These are phyloP conservation scores for Sorex fumeus DNA, from an alignment of 2,113 vertebrate genomes.

Conservation along the genomic window DNA sequence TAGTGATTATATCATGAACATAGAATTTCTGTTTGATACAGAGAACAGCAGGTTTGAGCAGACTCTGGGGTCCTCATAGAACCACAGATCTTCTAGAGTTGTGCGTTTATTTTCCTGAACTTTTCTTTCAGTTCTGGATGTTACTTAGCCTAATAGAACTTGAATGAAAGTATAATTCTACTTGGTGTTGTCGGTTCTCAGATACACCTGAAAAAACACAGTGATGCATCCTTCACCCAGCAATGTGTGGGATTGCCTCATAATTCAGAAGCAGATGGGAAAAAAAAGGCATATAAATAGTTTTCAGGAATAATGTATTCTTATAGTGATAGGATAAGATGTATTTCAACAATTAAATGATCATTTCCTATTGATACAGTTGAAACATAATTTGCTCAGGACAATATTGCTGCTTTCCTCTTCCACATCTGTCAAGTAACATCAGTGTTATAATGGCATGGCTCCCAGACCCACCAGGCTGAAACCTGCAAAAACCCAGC, in stretches of 20 bases:
- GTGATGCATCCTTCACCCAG: not conserved
- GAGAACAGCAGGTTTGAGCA: not conserved
- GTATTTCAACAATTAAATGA: conserved; percentile 27
- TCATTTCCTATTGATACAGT: conserved; percentile 40
- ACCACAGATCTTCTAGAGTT: not conserved
- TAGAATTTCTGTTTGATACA: not conserved
- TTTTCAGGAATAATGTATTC: conserved; percentile 5
- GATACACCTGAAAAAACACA: not conserved
- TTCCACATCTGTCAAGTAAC: conserved; percentile 31
- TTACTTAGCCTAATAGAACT: not conserved
- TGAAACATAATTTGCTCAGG: conserved; percentile 47
- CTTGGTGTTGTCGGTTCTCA: not conserved
- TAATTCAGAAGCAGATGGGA: not conserved
- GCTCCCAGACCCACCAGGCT: accelerated
- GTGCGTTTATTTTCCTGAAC: not conserved
- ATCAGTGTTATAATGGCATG: not conserved
- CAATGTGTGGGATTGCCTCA: not conserved
- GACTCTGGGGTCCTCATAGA: not conserved
- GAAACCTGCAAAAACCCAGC: not conserved
- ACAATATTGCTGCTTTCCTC: not conserved
- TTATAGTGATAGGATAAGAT: conserved; percentile 10
- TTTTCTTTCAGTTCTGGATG: not conserved
- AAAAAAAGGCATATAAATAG: not conserved
- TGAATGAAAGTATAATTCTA: not conserved
- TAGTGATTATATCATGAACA: not conserved